Evolutionary conservation across 2,888 invertebrate genomes (phyloP).

Genomic region (Catonia carolina): DNA sequence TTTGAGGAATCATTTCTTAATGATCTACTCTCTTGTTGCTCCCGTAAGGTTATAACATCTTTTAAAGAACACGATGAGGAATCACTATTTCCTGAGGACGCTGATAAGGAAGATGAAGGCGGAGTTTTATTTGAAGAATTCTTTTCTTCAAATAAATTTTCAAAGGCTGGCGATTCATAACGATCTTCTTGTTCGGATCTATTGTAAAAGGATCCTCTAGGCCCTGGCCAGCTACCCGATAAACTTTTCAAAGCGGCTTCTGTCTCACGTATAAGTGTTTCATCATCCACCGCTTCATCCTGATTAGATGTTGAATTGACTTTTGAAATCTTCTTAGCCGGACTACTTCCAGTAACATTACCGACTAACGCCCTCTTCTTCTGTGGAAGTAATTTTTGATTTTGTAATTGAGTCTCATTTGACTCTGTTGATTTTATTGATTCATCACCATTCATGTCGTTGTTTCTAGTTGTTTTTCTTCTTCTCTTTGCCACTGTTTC

Average conservation of each 20-base stretch:
- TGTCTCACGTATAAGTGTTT: conserved; percentile 77
- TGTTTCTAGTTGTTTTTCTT: conserved; percentile 18
- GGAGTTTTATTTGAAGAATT: conserved; percentile 44
- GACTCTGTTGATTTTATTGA: conserved; percentile 26
- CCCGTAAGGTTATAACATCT: conserved; percentile 53
- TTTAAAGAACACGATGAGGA: conserved; percentile 52
- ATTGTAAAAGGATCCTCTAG: conserved; percentile 55
- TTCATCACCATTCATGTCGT: conserved; percentile 25
- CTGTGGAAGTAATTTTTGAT: conserved; percentile 45
- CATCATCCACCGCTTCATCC: conserved; percentile 59
- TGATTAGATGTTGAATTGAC: conserved; percentile 24
- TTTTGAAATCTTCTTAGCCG: conserved; percentile 43
- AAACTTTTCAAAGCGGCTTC: conserved; percentile 79
- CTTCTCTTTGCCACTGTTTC: conserved; percentile 20
- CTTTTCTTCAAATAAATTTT: conserved; percentile 78
- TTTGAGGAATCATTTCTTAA: conserved; percentile 20
- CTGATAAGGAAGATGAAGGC: conserved; percentile 10
- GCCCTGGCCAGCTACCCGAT: conserved; percentile 79
- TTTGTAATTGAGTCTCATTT: conserved; percentile 24
- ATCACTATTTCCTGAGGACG: conserved; percentile 10
- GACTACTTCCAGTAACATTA: conserved; percentile 35
- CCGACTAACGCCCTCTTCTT: conserved; percentile 49
- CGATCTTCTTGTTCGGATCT: conserved; percentile 56
- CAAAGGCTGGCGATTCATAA: conserved; percentile 68
- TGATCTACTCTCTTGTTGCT: conserved; percentile 38